Conservation (phyloP, 2,888 invertebrate genomes). For the Cantharis flavilabris region DNA sequence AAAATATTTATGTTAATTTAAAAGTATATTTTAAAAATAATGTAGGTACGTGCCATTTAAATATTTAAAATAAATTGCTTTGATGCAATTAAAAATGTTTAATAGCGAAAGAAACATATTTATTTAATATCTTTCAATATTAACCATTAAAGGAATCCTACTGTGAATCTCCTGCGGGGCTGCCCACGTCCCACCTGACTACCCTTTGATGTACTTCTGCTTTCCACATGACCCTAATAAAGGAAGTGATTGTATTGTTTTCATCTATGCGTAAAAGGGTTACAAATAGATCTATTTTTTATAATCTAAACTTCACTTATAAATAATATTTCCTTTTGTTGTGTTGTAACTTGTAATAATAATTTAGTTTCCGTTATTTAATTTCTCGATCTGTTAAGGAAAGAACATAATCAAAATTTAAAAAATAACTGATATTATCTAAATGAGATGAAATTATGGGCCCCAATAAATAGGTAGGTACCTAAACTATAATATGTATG, state of each 20-base stretch:
- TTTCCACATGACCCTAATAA: constrained; percentile 41
- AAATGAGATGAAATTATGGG: too few species aligned
- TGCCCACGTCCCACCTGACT: constrained; percentile 41
- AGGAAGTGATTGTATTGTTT: constrained; percentile 41
- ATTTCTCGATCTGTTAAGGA: neutral
- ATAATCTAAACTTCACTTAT: neutral
- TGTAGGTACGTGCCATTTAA: neutral
- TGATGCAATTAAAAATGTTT: neutral
- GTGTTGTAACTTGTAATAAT: neutral
- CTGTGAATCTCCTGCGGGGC: constrained; percentile 34
- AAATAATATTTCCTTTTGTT: neutral
- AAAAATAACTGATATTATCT: too few species aligned
- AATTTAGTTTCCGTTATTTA: neutral
- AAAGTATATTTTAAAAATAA: neutral
- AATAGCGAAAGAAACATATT: neutral
- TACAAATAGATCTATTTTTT: constrained; percentile 30
- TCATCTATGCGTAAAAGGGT: constrained; percentile 41
- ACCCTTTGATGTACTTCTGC: constrained; percentile 33
- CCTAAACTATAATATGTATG: too few species aligned
- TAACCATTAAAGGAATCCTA: constrained; percentile 31
- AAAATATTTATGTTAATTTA: neutral
- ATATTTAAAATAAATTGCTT: neutral
- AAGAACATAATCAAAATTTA: neutral
- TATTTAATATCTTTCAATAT: constrained; percentile 8
- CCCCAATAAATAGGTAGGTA: too few species aligned